A percentile compares a stretch with the other conserved stretches of the same genome.
Conservation (phyloP, 2,113 vertebrate species). For the Eptesicus fuscus region DNA sequence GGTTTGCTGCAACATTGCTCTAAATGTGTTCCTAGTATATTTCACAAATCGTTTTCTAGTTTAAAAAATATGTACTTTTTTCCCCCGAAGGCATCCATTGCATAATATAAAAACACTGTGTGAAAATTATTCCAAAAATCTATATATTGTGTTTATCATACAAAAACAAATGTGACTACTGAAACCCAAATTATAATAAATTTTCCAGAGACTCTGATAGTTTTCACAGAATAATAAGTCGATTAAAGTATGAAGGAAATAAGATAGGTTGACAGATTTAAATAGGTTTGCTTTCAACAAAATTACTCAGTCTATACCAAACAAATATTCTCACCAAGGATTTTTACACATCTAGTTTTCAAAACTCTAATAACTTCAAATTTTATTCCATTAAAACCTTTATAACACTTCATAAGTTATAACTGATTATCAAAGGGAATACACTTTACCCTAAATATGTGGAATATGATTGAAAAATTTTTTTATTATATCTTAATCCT, state of each 20-base stretch:
- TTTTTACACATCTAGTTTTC: not conserved
- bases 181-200: not conserved
- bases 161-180: not conserved
- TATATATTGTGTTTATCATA: not conserved
- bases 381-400: not conserved
- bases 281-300: conserved; percentile 5
- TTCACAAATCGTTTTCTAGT: not conserved
- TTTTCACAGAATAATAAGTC: conserved; percentile 2
- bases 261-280: not conserved
- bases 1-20: not conserved
- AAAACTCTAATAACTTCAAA: conserved; percentile 36
- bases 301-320: not conserved
- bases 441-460: not conserved
- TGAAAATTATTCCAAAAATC: not conserved
- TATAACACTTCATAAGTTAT: not conserved
- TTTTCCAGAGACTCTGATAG: not conserved
- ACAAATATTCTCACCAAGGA: not conserved
- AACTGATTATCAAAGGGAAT: conserved; percentile 9
- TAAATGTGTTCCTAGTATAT: not conserved
- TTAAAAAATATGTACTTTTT: not conserved
- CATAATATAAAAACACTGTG: not conserved
- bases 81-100: not conserved
- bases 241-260: conserved; percentile 12
- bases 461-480: not conserved
- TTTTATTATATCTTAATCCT: not conserved